Evolutionary conservation across 2,113 vertebrate genomes (phyloP).

Genomic region (Oryzias woworae): DNA sequence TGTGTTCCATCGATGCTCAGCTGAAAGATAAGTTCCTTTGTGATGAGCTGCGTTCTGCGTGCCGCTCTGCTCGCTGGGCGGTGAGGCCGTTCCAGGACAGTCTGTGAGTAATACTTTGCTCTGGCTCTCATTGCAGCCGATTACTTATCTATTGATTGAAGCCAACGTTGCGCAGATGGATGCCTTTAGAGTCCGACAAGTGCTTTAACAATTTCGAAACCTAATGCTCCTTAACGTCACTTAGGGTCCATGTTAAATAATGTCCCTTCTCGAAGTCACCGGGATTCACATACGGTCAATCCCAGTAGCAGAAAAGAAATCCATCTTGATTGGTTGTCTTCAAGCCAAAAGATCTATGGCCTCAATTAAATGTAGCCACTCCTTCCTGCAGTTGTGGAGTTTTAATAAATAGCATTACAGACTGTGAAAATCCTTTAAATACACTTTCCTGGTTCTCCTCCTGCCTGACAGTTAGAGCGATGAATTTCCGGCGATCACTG

Average conservation of each 20-base stretch:
- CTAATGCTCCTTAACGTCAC: conserved; percentile 76
- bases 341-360: conserved; percentile 71
- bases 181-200: conserved; percentile 73
- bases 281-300: conserved; percentile 63
- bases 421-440: conserved; percentile 74
- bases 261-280: conserved; percentile 66
- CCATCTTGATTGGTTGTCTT: conserved; percentile 77
- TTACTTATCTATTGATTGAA: conserved; percentile 82
- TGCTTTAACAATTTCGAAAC: conserved; percentile 72
- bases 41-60: conserved; percentile 48
- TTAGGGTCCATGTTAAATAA: conserved; percentile 75
- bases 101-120: conserved; percentile 67
- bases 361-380: conserved; percentile 72
- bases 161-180: conserved; percentile 71
- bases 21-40: conserved; percentile 62
- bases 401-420: conserved; percentile 77
- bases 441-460: conserved; percentile 58
- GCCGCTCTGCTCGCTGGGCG: conserved; percentile 43
- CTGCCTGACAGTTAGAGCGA: conserved; percentile 65
- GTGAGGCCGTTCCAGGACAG: conserved; percentile 53
- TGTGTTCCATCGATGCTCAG: conserved; percentile 50
- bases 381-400: conserved; percentile 59
- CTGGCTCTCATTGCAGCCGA: conserved; percentile 72
- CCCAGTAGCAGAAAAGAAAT: conserved; percentile 55
- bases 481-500: conserved; percentile 61